Base-by-base conservation (phyloP, 2,113 vertebrate genomes). In the Tachysurus vachellii region DNA sequence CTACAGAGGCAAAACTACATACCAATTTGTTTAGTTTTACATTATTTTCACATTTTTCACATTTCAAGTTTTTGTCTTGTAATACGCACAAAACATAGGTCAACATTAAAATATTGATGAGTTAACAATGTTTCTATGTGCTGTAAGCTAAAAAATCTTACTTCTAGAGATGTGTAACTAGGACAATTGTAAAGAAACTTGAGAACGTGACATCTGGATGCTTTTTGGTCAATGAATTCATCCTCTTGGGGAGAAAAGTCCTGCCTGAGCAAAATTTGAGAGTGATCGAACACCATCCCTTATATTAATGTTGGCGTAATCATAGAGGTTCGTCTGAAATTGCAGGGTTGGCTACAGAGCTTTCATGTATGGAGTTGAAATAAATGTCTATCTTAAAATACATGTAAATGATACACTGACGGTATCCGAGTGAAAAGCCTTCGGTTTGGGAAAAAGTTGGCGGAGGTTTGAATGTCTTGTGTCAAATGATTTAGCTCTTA, bases 301-400 rank as follows among this genome's bases (percentile, higher is more conserved):
- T 81, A 50, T 61, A 83, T 88, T 87, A 90, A 84, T 83, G 86
- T 62, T 54, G 53, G 28, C 70, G 59, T 90, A 88, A 90, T 88
- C 87, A 90, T 61, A 88, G 80, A 83, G 87, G 57, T 31, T 86
- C 28, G 3, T 19, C 50, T 50, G 42, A 85, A 88, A 85, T 82
- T 82, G 44, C 56, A 85, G 83, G 81, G 61, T 83, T 80, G 26
- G 10, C 53, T 57, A 73, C 61, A 5, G 50, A n/a, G 42, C 28
- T 44, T 54, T 70, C 21, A 81, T 59, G 79, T 59, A 80, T 42
- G 50, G 56, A 80, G 44, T 17, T 31, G 21, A 56, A 66, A 44
- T 61, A 14, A 66, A 68, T n/a, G 28, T 66, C 81, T 44, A 59
- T 83, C 77, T 80, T 23, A 87, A 83, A 87, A 87, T 87, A 87